Base-by-base conservation (phyloP, 2,113 vertebrate genomes). In the Lycaon pictus region DNA sequence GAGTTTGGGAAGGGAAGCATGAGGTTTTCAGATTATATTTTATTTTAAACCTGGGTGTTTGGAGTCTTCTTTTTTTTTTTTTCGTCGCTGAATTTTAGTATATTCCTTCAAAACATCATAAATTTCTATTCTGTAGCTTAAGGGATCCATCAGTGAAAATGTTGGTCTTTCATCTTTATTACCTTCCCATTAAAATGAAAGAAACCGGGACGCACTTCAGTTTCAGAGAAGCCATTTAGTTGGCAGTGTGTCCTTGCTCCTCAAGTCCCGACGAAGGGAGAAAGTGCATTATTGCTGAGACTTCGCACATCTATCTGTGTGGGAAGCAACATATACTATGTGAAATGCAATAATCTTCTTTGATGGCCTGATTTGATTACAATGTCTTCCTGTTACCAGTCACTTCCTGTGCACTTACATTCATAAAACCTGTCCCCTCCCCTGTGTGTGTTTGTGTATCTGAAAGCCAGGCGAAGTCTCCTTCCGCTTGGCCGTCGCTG, bases 121-220 rank as follows among this genome's bases (percentile, higher is more conserved):
- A 98, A 99, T 99, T 98, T 98, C 79, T 90, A 97, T 98, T 98
- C 98, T 97, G 97, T 98, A 98, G 99, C 98, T 99, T 99, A 98
- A 98, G 98, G 99, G 98, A 98, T 98, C 98, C 98, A 98, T 98
- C 98, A 98, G 97, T 98, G 98, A 98, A 98, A 99, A 99, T 98
- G 98, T 97, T 98, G 98, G 98, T 98, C 98, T 99, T 99, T 99
- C 98, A 99, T 99, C 98, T 99, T 99, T 99, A 99, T 99, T 98
- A 99, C 98, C 97, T 97, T 97, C 98, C 98, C 98, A 98, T 99
- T 99, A 99, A 99, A 99, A 98, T 98, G 99, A 99, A 99, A 99
- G 98, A 99, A 99, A 98, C 98, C 95, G 98, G 98, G 99, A 98
- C 97, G 97, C 98, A 98, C 98, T 98, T 98, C 98, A 98, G 98